phyloP scores from a whole-genome alignment of 2,888 invertebrate species.

The Morinoia aosen region DNA sequence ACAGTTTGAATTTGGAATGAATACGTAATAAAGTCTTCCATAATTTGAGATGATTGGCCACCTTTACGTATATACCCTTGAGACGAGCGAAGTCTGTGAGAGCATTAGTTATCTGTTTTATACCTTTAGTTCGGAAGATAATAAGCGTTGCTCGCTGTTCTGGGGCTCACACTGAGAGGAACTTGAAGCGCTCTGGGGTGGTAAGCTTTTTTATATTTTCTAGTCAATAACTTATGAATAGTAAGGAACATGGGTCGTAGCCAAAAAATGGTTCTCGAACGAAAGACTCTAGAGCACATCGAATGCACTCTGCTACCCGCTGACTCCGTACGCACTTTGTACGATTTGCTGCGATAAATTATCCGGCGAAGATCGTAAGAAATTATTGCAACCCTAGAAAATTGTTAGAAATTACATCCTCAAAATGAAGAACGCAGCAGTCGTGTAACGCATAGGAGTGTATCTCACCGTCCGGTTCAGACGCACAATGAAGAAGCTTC shows the following conservation, averaged over 20 bases:
- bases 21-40: neutral
- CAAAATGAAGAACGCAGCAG: neutral
- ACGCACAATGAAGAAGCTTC: neutral
- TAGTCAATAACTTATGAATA: neutral
- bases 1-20: neutral
- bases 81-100: neutral
- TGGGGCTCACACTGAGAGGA: neutral
- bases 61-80: neutral
- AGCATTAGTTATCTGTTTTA: neutral
- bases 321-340: neutral
- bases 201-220: neutral
- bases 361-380: neutral
- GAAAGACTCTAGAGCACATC: neutral
- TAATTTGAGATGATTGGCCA: neutral
- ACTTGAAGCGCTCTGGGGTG: neutral
- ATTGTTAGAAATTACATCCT: conserved; percentile 14
- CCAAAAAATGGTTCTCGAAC: neutral
- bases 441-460: neutral
- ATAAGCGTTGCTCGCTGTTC: neutral
- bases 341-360: neutral
- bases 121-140: neutral
- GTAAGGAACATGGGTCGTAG: neutral
- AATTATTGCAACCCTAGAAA: neutral
- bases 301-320: neutral
- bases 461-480: neutral